A percentile compares a stretch with the other conserved stretches of the same genome.
Conservation (phyloP, 2,888 invertebrate species). For the Dorcus parallelipipedus region DNA sequence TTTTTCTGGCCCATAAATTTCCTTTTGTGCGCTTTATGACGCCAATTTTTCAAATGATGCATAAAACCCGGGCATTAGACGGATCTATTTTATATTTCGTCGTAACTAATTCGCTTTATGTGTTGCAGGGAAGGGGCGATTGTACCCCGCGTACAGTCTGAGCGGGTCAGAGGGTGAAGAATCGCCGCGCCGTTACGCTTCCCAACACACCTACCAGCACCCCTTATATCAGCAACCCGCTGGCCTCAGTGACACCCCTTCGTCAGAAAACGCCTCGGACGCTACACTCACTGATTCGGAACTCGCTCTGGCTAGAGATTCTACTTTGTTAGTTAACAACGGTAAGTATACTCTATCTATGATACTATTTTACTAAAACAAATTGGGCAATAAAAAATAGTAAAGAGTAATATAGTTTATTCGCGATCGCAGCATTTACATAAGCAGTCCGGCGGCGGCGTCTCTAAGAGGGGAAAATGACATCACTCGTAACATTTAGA, state of each 20-base stretch:
- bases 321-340: constrained; percentile 79
- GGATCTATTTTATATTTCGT: constrained; percentile 10
- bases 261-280: constrained; percentile 82
- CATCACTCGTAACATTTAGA: too few species aligned
- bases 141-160: constrained; percentile 76
- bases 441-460: too few species aligned
- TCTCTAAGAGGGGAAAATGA: too few species aligned
- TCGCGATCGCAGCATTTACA: too few species aligned
- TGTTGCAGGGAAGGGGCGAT: constrained; percentile 70
- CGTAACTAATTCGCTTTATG: constrained; percentile 12
- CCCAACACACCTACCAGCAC: constrained; percentile 55
- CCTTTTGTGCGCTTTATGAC: not conserved
- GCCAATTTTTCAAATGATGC: constrained; percentile 19
- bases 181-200: constrained; percentile 55
- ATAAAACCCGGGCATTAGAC: constrained; percentile 15
- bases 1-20: not conserved
- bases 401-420: too few species aligned
- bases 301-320: constrained; percentile 76
- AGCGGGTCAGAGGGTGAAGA: constrained; percentile 74
- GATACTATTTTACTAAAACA: too few species aligned
- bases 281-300: constrained; percentile 82
- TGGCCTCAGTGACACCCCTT: constrained; percentile 73
- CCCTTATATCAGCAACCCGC: constrained; percentile 50
- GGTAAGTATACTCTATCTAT: constrained; percentile 54
- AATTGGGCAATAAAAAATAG: too few species aligned